These are phyloP conservation scores for Seriola aureovittata DNA, from an alignment of 2,113 vertebrate species.

Conservation along the genomic window DNA sequence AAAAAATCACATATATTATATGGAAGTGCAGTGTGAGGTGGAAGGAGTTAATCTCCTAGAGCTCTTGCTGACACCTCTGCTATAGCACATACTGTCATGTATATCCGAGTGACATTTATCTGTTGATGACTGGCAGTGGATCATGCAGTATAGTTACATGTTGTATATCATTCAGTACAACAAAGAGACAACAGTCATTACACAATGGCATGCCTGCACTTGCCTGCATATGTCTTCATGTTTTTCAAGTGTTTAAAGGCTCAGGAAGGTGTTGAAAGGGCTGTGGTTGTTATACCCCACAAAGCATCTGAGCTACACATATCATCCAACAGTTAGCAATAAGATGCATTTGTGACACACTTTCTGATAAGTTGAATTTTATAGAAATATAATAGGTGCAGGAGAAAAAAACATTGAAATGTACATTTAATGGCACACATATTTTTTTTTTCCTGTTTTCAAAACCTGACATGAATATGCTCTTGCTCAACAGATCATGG, in stretches of 20 bases:
- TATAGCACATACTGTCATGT: neutral
- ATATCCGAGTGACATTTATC: neutral
- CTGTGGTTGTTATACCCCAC: neutral
- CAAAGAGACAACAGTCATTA: neutral
- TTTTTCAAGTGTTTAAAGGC: neutral
- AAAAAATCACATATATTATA: neutral
- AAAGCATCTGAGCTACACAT: too few relatives aligned
- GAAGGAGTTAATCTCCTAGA: neutral
- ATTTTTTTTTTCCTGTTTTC: neutral
- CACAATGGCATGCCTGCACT: neutral
- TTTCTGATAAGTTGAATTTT: neutral
- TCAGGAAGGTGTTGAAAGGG: neutral
- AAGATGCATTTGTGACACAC: neutral
- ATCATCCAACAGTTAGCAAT: neutral
- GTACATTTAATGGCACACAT: neutral
- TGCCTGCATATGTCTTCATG: too few relatives aligned
- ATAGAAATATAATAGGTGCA: too few relatives aligned
- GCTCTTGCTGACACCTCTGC: neutral
- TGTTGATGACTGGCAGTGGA: neutral
- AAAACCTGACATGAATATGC: neutral
- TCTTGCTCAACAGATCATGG: conserved; percentile 83
- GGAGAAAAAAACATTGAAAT: neutral
- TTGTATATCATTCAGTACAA: neutral
- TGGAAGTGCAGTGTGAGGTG: too few relatives aligned
- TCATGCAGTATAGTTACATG: neutral